Percentiles rank a stretch among this genome's conserved stretches.
phyloP scores from a whole-genome alignment of 2,113 vertebrate genomes.

The Parotia lawesii region DNA sequence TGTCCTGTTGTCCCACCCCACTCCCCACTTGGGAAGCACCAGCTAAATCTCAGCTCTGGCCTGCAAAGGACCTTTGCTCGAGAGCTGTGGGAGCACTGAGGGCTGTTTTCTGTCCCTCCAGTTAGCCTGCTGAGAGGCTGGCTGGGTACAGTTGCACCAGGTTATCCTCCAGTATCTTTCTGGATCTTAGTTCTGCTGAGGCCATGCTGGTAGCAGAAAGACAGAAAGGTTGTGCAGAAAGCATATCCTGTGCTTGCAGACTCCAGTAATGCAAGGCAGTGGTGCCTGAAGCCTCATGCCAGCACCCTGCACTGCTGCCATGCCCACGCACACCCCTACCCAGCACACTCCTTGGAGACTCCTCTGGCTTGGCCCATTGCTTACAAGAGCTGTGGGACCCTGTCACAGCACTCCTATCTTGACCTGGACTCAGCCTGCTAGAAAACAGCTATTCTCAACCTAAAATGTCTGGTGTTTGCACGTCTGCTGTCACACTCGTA shows the following conservation, averaged over 20 bases:
- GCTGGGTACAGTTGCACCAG: background rate
- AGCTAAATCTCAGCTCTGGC: background rate
- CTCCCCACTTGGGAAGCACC: background rate
- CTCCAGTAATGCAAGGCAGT: background rate
- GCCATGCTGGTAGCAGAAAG: background rate
- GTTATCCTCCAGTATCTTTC: background rate
- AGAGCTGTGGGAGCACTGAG: background rate
- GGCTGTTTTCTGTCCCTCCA: background rate
- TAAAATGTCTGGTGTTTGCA: background rate
- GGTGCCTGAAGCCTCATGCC: background rate
- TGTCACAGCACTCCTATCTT: background rate
- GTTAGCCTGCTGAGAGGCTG: background rate
- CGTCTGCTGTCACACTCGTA: rapidly evolving
- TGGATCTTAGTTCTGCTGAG: background rate
- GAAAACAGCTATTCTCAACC: background rate
- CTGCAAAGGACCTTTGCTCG: background rate
- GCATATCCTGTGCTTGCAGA: background rate
- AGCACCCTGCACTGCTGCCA: rapidly evolving
- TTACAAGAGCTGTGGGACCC: rapidly evolving
- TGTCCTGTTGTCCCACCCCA: background rate
- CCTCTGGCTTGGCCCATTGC: background rate
- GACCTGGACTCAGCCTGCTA: background rate
- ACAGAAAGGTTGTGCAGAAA: background rate
- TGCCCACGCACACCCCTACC: background rate
- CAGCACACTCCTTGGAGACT: background rate